Evolutionary conservation across 2,797 vertebrate genomes (phyloP).

Genomic region (Lindbergichthys nudifrons): DNA sequence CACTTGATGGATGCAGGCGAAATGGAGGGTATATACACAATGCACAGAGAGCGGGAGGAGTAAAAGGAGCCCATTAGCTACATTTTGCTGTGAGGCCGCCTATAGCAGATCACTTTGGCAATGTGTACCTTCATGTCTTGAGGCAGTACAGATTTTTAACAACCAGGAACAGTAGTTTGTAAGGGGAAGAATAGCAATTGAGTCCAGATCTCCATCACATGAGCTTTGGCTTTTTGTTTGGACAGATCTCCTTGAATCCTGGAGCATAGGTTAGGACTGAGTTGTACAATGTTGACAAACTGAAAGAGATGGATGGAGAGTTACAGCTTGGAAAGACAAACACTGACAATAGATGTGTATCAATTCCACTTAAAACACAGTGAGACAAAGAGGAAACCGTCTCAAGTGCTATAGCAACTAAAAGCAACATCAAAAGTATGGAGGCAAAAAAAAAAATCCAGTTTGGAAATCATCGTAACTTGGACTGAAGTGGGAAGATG

Average conservation of each 20-base stretch:
- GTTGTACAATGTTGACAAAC: constrained; percentile 41
- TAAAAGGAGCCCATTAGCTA: constrained; percentile 32
- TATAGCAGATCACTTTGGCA: constrained; percentile 16
- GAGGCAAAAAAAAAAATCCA: constrained; percentile 22
- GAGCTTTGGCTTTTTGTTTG: constrained; percentile 62
- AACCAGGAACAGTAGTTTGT: constrained; percentile 7
- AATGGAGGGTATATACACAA: constrained; percentile 38
- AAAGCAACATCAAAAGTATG: constrained; percentile 39
- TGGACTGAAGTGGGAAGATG: constrained; percentile 21
- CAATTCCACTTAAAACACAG: constrained; percentile 46
- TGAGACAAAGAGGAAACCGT: constrained; percentile 36
- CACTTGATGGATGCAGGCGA: constrained; percentile 61
- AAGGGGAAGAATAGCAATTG: constrained; percentile 9
- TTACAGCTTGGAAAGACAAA: constrained; percentile 14
- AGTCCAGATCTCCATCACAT: constrained; percentile 46
- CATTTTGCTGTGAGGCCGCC: constrained; percentile 23
- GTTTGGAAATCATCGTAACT: constrained; percentile 37
- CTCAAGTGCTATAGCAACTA: constrained; percentile 10
- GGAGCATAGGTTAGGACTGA: constrained; percentile 34
- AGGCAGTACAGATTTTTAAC: constrained; percentile 32
- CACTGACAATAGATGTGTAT: constrained; percentile 41
- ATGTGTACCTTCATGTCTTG: constrained; percentile 6
- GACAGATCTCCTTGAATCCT: constrained; percentile 45
- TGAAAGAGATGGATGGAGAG: constrained; percentile 43
- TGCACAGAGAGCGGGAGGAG: constrained; percentile 20